Percentiles rank a stretch among this genome's conserved stretches.
Conservation (phyloP, 92 coral and sea anemone species). For the Muricea muricata region DNA sequence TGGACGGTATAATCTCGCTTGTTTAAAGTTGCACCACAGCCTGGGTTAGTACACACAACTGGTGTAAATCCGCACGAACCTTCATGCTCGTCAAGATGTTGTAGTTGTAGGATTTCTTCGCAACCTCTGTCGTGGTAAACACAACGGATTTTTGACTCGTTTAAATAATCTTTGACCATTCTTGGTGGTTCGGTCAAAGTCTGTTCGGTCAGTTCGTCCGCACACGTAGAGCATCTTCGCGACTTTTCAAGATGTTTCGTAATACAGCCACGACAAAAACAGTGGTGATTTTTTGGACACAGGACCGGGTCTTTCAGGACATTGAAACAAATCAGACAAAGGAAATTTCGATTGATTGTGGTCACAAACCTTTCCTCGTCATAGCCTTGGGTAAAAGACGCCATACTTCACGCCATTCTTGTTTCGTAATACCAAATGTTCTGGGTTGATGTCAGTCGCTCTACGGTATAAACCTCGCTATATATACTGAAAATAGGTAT, state of each 20-base stretch:
- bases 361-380: neutral
- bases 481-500: neutral
- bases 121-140: neutral
- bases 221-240: neutral
- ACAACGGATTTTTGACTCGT: neutral
- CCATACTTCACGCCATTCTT: constrained; percentile 1
- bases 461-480: neutral
- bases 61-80: constrained; percentile 1
- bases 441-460: neutral
- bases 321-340: neutral
- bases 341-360: neutral
- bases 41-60: neutral
- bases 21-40: neutral
- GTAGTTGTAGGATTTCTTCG: neutral
- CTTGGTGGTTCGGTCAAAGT: neutral
- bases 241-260: neutral
- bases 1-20: neutral
- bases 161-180: neutral
- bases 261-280: neutral
- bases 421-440: neutral
- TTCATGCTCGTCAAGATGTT: neutral
- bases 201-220: neutral
- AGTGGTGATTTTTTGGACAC: neutral
- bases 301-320: neutral
- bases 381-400: neutral